Conservation (phyloP, 2,888 invertebrate species). For the Teleiodes luculella region DNA sequence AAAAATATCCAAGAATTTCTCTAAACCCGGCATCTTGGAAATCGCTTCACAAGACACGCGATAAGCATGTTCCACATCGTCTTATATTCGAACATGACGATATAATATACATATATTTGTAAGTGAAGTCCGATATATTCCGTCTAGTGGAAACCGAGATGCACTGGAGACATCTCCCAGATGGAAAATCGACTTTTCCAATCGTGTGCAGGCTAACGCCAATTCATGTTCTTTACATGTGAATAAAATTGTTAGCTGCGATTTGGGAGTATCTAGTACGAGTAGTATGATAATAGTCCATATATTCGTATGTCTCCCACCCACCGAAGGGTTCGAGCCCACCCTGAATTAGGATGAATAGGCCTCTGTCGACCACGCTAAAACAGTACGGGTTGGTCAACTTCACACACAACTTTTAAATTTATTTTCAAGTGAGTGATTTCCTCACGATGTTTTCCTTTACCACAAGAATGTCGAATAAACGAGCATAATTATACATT, state of each 20-base stretch:
- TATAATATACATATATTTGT: not conserved
- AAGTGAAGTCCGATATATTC: conserved; percentile 17
- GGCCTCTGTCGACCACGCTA: too few relatives aligned
- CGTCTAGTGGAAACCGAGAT: conserved; percentile 30
- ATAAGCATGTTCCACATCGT: conserved; percentile 20
- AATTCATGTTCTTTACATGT: conserved; percentile 30
- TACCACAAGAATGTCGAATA: too few relatives aligned
- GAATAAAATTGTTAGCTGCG: conserved; percentile 23
- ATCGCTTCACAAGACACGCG: conserved; percentile 17
- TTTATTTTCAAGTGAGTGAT: too few relatives aligned
- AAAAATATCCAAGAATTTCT: conserved; percentile 6
- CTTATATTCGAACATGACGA: not conserved
- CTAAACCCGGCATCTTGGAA: conserved; percentile 7
- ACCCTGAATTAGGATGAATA: too few relatives aligned
- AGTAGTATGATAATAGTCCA: too few relatives aligned
- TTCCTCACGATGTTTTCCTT: too few relatives aligned
- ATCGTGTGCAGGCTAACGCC: conserved; percentile 28
- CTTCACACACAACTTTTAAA: too few relatives aligned
- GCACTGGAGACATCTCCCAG: conserved; percentile 26
- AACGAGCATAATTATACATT: too few relatives aligned
- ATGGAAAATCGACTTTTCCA: conserved; percentile 38
- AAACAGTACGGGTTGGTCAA: too few relatives aligned
- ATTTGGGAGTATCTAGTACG: not conserved
- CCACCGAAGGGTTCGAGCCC: too few relatives aligned
- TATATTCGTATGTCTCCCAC: too few relatives aligned